A percentile compares a stretch with the other conserved stretches of the same genome.
Conservation (phyloP, 2,113 vertebrate genomes). For the Cyprinodon brontotheroides region DNA sequence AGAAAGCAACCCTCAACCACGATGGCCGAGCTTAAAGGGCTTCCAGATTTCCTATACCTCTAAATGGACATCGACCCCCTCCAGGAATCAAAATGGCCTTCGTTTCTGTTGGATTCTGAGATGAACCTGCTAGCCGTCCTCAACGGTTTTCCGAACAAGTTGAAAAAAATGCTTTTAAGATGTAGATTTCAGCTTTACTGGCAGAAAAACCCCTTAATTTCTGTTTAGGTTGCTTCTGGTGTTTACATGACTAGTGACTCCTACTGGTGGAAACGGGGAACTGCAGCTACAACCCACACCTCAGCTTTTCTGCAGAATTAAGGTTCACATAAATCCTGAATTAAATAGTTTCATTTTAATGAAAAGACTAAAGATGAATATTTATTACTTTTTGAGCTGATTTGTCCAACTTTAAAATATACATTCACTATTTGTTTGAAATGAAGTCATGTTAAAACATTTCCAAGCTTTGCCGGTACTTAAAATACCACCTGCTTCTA, state of each 20-base stretch:
- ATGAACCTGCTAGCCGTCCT: background rate
- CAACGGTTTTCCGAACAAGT: background rate
- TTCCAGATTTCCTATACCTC: background rate
- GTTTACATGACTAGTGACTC: conserved; percentile 8
- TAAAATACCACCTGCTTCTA: too few species aligned
- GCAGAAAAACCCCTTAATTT: background rate
- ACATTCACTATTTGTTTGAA: background rate
- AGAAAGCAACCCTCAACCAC: conserved; percentile 76
- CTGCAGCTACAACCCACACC: background rate
- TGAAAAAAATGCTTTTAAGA: background rate
- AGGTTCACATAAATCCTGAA: background rate
- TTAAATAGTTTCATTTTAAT: background rate
- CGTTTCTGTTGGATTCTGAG: background rate
- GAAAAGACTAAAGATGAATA: background rate
- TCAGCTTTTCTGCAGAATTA: background rate
- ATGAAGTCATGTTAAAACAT: background rate
- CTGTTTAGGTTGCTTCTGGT: background rate
- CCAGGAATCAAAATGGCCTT: background rate
- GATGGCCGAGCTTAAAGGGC: conserved; percentile 11
- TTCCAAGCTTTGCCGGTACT: background rate
- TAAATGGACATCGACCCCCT: background rate
- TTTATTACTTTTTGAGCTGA: background rate
- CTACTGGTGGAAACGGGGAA: conserved; percentile 8
- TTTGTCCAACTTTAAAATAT: background rate
- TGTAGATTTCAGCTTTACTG: background rate